phyloP scores from a whole-genome alignment of 2,113 vertebrate species.

The Tor tambroides region DNA sequence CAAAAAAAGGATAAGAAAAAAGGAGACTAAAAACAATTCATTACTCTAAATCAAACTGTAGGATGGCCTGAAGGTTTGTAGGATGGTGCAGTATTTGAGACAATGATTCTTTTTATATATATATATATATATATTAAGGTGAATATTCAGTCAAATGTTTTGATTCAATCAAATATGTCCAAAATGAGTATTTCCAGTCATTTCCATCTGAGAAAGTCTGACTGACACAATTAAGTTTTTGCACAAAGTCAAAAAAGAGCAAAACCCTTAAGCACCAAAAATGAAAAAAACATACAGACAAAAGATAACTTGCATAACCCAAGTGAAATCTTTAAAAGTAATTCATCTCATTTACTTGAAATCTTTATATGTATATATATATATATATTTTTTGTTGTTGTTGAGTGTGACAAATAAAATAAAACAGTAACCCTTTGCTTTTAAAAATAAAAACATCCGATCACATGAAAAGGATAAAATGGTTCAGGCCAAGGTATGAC shows the following conservation, averaged over 20 bases:
- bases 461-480: slow-evolving; percentile 35
- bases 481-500: slow-evolving; percentile 60
- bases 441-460: slow-evolving; percentile 16
- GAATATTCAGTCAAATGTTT: background rate
- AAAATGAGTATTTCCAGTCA: background rate
- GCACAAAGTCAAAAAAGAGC: background rate
- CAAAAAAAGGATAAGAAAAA: background rate
- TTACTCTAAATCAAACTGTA: background rate
- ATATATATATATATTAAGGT: background rate
- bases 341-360: background rate
- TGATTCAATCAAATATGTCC: background rate
- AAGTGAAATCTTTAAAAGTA: slow-evolving; percentile 15
- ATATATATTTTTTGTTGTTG: background rate
- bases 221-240: background rate
- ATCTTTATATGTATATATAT: background rate
- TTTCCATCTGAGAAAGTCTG: background rate
- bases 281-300: background rate
- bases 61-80: background rate
- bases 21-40: background rate
- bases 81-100: background rate
- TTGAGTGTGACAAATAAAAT: slow-evolving; percentile 23
- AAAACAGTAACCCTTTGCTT: slow-evolving; percentile 53
- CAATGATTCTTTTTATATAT: background rate
- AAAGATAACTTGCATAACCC: slow-evolving; percentile 23
- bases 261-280: background rate